Conservation (phyloP, 1,140 invertebrate species). For the Zaprionus lachaisei region DNA sequence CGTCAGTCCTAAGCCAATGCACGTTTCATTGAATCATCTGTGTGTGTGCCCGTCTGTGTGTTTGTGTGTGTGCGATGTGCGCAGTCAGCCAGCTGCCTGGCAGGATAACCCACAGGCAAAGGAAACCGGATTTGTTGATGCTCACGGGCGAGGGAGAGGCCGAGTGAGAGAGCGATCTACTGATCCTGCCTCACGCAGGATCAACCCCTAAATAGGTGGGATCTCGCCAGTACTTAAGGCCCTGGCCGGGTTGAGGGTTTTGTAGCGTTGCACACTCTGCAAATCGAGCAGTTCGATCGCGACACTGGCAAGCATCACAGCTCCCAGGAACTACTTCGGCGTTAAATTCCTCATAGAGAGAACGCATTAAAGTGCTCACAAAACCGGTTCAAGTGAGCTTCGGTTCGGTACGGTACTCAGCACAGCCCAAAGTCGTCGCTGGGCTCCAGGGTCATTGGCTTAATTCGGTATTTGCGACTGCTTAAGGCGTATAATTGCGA, state of each 20-base stretch:
- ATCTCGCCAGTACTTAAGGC: constrained; percentile 73
- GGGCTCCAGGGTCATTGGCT: constrained; percentile 32
- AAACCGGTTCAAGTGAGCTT: constrained; percentile 35
- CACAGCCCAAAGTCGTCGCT: not conserved
- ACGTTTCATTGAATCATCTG: constrained; percentile 60
- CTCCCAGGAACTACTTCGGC: constrained; percentile 13
- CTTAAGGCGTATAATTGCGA: constrained; percentile 13
- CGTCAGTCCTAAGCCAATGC: constrained; percentile 59
- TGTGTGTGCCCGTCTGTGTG: not conserved
- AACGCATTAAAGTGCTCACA: not conserved
- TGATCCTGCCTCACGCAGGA: constrained; percentile 52
- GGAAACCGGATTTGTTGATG: constrained; percentile 73
- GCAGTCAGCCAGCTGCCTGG: constrained; percentile 60
- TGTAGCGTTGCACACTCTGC: constrained; percentile 64
- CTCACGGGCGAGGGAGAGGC: constrained; percentile 46
- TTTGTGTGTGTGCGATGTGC: constrained; percentile 12
- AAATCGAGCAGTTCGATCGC: constrained; percentile 70
- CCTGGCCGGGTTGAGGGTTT: constrained; percentile 61
- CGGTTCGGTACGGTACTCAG: constrained; percentile 11
- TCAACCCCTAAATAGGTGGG: constrained; percentile 67
- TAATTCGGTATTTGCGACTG: not conserved
- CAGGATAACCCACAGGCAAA: constrained; percentile 56
- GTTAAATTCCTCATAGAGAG: not conserved
- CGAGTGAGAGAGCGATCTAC: not conserved
- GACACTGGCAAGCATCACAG: constrained; percentile 42